Evolutionary conservation across 92 coral and sea anemone genomes (phyloP).

Genomic region (Plumapathes pennacea): DNA sequence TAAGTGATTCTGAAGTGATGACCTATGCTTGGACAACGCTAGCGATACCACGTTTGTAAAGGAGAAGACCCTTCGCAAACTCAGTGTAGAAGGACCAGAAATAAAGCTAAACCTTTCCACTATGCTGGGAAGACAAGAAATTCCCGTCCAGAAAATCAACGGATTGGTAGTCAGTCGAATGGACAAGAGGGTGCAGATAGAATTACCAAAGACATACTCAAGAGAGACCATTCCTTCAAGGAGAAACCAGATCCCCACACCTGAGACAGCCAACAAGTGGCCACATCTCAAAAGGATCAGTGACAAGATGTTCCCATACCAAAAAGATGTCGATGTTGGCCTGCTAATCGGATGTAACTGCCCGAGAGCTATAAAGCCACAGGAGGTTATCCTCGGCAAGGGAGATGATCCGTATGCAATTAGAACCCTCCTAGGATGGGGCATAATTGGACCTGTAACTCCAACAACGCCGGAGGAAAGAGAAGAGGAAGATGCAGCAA

Average conservation of each 20-base stretch:
- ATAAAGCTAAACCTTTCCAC: constrained; percentile 16
- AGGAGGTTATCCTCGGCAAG: constrained; percentile 23
- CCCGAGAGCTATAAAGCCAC: constrained; percentile 4
- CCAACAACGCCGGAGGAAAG: no score
- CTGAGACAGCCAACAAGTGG: constrained; percentile 1
- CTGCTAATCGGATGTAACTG: constrained; percentile 49
- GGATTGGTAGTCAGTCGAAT: constrained; percentile 10
- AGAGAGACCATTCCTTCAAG: constrained; percentile 5
- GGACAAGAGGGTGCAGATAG: not conserved
- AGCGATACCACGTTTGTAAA: constrained; percentile 34
- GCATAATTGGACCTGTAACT: constrained; percentile 37
- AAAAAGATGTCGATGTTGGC: constrained; percentile 27
- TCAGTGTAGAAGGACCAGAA: constrained; percentile 4
- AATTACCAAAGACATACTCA: constrained; percentile 12
- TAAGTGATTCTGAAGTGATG: not conserved
- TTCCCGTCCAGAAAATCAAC: constrained; percentile 10
- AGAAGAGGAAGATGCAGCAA: no score
- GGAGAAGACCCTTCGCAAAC: constrained; percentile 1
- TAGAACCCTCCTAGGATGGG: constrained; percentile 47
- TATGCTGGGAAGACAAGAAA: constrained; percentile 24
- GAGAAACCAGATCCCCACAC: constrained; percentile 5
- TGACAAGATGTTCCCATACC: constrained; percentile 2
- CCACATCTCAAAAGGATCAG: not conserved
- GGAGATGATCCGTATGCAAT: constrained; percentile 41
- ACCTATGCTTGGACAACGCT: constrained; percentile 31